These are phyloP conservation scores for Troglohyphantes excavatus DNA, from an alignment of 2,888 invertebrate genomes.

Conservation along the genomic window DNA sequence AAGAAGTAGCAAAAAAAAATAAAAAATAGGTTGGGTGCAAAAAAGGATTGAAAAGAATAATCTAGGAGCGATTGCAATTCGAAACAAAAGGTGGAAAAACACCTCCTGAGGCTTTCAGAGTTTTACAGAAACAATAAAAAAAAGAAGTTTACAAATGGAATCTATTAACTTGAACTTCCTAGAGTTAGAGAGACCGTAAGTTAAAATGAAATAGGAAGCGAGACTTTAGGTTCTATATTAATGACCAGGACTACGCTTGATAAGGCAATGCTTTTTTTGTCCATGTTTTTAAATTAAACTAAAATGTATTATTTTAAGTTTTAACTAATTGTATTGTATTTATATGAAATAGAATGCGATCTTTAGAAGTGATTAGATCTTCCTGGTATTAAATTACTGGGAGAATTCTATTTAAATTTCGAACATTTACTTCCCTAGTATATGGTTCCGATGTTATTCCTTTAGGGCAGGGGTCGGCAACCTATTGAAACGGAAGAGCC, in stretches of 20 bases:
- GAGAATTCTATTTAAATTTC: no score
- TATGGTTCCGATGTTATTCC: no score
- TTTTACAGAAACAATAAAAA: conserved; percentile 46
- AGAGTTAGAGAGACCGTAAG: neutral
- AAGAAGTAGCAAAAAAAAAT: neutral
- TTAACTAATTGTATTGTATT: no score
- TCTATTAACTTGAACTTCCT: conserved; percentile 60
- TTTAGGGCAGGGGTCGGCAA: no score
- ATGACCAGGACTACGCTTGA: conserved; percentile 12
- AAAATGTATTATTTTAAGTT: no score
- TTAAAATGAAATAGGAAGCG: conserved; percentile 35
- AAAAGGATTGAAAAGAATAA: conserved; percentile 29
- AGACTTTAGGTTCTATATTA: neutral
- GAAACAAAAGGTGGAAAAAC: conserved; percentile 47
- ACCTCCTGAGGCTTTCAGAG: conserved; percentile 28
- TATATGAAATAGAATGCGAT: no score
- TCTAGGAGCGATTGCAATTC: conserved; percentile 28
- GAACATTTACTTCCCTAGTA: no score
- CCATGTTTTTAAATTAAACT: no score
- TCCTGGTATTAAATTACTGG: no score
- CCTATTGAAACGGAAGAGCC: no score
- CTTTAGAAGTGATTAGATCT: no score
- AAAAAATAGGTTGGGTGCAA: neutral
- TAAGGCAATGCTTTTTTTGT: no score
- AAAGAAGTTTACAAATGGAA: conserved; percentile 46